Percentiles rank a stretch among this genome's conserved stretches.
Conservation (phyloP, 2,113 vertebrate species). For the Lophochroa leadbeateri region DNA sequence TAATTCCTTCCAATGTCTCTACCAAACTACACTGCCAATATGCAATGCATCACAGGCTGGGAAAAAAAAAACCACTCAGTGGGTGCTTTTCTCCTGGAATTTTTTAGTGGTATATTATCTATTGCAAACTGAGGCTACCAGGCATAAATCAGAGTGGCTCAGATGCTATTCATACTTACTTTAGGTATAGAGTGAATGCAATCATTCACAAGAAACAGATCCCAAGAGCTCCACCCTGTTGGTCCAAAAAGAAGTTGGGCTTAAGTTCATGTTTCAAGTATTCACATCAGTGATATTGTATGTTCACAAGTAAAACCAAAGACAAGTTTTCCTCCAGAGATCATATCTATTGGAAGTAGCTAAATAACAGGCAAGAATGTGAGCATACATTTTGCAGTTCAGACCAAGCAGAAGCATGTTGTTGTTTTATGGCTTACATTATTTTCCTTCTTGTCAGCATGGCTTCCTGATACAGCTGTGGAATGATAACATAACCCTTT, state of each 20-base stretch:
- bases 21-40: background rate
- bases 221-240: background rate
- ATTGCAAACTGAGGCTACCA: background rate
- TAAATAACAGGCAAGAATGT: conserved; percentile 23
- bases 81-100: background rate
- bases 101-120: background rate
- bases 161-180: background rate
- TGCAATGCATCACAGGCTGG: background rate
- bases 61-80: background rate
- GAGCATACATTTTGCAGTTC: background rate
- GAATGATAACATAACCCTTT: no score
- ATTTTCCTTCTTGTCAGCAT: no score
- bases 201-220: background rate
- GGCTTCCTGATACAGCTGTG: no score
- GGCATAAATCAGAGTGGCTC: background rate
- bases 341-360: background rate
- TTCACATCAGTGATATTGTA: background rate
- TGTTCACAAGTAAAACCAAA: conserved; percentile 23
- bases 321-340: conserved; percentile 19
- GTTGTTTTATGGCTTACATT: conserved; percentile 58
- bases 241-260: background rate
- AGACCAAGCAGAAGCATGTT: conserved; percentile 57
- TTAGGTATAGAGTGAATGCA: background rate
- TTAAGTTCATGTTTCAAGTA: background rate
- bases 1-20: background rate